Conservation (phyloP, 2,888 invertebrate species). For the Cordilura impudica region DNA sequence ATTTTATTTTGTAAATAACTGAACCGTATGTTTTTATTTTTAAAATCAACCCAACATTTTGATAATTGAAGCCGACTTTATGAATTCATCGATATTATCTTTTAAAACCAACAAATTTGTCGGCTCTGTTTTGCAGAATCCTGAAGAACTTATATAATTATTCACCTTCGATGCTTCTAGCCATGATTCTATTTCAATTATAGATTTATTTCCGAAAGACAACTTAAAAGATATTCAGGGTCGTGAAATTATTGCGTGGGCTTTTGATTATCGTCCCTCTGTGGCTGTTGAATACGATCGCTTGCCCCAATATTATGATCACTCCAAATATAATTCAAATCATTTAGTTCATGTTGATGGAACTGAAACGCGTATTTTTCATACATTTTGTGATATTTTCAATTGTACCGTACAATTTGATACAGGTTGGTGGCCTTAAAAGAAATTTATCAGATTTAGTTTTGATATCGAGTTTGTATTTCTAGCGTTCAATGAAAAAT, state of each 20-base stretch:
- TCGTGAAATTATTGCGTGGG: constrained; percentile 70
- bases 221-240: constrained; percentile 70
- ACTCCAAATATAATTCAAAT: constrained; percentile 52
- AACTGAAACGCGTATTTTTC: constrained; percentile 77
- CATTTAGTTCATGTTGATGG: constrained; percentile 79
- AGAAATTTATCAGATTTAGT: not conserved
- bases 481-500: too few relatives aligned
- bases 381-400: constrained; percentile 75
- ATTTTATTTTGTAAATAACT: too few relatives aligned
- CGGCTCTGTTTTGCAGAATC: constrained; percentile 63
- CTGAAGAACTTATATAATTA: constrained; percentile 63
- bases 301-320: constrained; percentile 64
- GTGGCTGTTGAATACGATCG: constrained; percentile 69
- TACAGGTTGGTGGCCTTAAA: constrained; percentile 66
- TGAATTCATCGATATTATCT: constrained; percentile 66
- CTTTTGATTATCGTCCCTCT: constrained; percentile 74
- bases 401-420: constrained; percentile 78
- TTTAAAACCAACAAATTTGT: constrained; percentile 73
- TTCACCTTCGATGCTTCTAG: constrained; percentile 65
- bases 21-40: constrained; percentile 13
- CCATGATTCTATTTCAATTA: constrained; percentile 23
- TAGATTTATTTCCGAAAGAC: constrained; percentile 59
- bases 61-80: constrained; percentile 65
- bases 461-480: too few relatives aligned
- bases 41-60: constrained; percentile 73